Base-by-base conservation (phyloP, 1,140 invertebrate genomes). In the Oscheius sp. region DNA sequence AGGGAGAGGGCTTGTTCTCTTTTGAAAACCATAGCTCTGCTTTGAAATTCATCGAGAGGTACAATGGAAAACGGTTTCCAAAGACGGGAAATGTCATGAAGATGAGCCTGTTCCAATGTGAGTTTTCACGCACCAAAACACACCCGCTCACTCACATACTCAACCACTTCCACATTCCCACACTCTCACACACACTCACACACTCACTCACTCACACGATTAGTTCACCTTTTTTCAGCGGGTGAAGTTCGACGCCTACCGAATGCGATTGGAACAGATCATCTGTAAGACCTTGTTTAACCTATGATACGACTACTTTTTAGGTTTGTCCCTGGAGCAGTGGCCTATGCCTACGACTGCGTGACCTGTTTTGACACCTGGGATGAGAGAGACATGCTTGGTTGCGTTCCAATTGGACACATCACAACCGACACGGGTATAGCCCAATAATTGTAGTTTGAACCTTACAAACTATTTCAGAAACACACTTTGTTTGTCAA, bases 331-430 rank as follows among this genome's bases (percentile, higher is more conserved):
- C 7, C 7, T 4, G 23, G 23, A 4, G 28, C 49, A 7, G 28
- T 13, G 4, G 49, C 15, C 49, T 55, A 55, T 26, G 49, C 49
- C 28, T 55, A 55, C 49, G 49, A 55, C 7, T 55, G 49, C 28
- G 15, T 55, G 23, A 26, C 7, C 15, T 55, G 49, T 23, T 23
- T 55, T 23, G 49, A 55, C 4, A 55, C 49, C 23, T 55, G 49
- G 49, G 49, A 55, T 23, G 49, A 55, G 49, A 55, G 49, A 55
- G 49, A 55, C 49, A 55, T 55, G 49, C 7, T 55, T 23, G 49
- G 49, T 23, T 55, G 49, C 49, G 49, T 55, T 20, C 49, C 49
- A 10, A 42, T 42, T n/a, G 38, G 38, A 42, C 38, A 42, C 38
- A 42, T 10, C 38, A 42, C 7, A 7, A 42, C 38, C 38, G 38